Percentiles rank a stretch among this genome's conserved stretches.
Evolutionary conservation across 2,888 invertebrate genomes (phyloP).

Genomic region (Xylota segnis): DNA sequence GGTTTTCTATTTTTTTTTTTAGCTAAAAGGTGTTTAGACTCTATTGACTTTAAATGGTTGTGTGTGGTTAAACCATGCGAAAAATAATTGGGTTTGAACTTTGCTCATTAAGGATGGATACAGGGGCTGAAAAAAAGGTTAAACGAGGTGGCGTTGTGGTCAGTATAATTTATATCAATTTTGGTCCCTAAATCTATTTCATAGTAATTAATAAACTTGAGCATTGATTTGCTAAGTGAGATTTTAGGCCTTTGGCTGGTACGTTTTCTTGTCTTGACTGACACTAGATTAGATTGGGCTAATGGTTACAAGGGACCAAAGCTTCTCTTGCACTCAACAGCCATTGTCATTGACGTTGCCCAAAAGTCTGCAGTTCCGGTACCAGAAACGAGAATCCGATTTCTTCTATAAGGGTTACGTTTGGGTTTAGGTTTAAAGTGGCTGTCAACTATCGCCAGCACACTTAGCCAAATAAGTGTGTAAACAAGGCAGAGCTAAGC

Average conservation of each 20-base stretch:
- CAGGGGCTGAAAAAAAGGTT: neutral
- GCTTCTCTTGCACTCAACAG: too few relatives aligned
- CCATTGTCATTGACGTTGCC: too few relatives aligned
- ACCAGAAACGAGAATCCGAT: too few relatives aligned
- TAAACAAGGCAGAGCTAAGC: too few relatives aligned
- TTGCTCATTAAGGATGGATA: neutral
- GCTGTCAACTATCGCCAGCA: too few relatives aligned
- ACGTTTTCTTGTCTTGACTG: too few relatives aligned
- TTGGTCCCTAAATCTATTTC: neutral
- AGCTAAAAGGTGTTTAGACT: neutral
- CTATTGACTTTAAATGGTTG: neutral
- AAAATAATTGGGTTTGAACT: neutral
- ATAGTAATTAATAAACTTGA: neutral
- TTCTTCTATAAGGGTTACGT: too few relatives aligned
- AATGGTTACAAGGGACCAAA: too few relatives aligned
- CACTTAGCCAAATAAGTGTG: too few relatives aligned
- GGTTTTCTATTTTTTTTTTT: neutral
- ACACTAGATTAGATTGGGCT: too few relatives aligned
- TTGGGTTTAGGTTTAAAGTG: too few relatives aligned
- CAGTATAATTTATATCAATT: neutral
- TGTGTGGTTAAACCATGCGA: conserved; percentile 1
- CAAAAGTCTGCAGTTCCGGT: too few relatives aligned
- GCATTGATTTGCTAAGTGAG: neutral
- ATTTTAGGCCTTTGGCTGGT: neutral
- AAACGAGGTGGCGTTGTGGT: neutral